Evolutionary conservation across 2,797 vertebrate species (phyloP).

Genomic region (Alauda arvensis): DNA sequence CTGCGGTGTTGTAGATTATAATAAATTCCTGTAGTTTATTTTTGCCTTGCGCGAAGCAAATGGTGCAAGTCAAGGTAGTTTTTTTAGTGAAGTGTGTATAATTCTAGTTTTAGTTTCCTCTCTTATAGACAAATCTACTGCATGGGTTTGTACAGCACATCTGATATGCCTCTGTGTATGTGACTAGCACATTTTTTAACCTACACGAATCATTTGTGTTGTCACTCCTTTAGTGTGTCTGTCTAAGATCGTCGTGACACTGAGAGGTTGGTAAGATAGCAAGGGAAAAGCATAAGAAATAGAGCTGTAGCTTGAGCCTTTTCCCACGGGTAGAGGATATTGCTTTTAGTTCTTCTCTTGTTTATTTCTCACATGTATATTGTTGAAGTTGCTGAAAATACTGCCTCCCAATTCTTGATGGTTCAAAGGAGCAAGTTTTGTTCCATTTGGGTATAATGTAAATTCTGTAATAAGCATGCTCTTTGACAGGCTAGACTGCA

Average conservation of each 20-base stretch:
- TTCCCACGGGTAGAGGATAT: neutral
- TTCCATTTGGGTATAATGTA: neutral
- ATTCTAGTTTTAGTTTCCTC: neutral
- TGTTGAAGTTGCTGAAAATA: neutral
- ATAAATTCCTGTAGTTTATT: neutral
- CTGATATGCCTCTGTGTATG: accelerated
- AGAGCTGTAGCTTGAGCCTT: neutral
- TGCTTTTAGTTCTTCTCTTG: neutral
- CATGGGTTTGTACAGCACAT: neutral
- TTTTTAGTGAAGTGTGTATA: neutral
- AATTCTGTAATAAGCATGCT: neutral
- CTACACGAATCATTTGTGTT: accelerated
- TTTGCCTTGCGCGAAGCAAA: accelerated
- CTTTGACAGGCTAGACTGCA: neutral
- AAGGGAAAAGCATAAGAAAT: neutral
- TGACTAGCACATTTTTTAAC: neutral
- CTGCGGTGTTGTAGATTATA: neutral
- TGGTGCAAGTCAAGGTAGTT: neutral
- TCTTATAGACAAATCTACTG: accelerated
- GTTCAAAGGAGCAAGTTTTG: neutral
- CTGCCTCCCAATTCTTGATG: neutral
- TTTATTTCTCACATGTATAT: accelerated
- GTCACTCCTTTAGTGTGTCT: accelerated
- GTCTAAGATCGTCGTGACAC: accelerated
- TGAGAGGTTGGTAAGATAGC: neutral